A percentile compares a stretch with the other conserved stretches of the same genome.
Evolutionary conservation across 2,797 vertebrate species (phyloP).

Genomic region (Borostomias antarcticus): DNA sequence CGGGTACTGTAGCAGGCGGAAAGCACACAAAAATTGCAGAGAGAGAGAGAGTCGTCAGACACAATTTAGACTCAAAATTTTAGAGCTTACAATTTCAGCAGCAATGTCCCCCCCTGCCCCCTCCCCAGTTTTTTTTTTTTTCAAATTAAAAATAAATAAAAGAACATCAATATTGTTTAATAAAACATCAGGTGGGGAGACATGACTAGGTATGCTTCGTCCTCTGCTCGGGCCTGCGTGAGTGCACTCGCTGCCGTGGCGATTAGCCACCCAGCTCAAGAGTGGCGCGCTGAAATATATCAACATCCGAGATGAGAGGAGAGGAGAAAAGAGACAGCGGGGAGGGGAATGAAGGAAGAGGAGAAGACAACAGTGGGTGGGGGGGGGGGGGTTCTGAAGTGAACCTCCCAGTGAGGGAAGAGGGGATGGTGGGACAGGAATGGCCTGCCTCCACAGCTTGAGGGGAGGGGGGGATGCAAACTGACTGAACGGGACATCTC

Average conservation of each 20-base stretch:
- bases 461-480: conserved; percentile 40
- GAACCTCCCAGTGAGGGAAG: conserved; percentile 54
- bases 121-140: conserved; percentile 82
- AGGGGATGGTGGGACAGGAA: conserved; percentile 63
- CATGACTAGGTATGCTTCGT: conserved; percentile 95
- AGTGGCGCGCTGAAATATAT: conserved; percentile 82
- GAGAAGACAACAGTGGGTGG: conserved; percentile 49
- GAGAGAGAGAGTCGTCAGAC: conserved; percentile 57
- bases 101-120: conserved; percentile 82
- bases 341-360: conserved; percentile 42
- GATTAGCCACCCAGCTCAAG: conserved; percentile 87
- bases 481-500: conserved; percentile 51
- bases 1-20: conserved; percentile 46
- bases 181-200: conserved; percentile 98
- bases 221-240: conserved; percentile 85
- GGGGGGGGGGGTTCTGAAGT: conserved; percentile 39
- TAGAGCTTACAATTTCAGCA: conserved; percentile 77
- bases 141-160: conserved; percentile 77
- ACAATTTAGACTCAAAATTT: conserved; percentile 80
- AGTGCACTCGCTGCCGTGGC: conserved; percentile 87
- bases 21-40: conserved; percentile 43
- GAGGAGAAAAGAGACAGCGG: conserved; percentile 52
- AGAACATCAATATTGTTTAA: conserved; percentile 98
- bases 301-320: conserved; percentile 59
- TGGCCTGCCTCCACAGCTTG: conserved; percentile 47